Evolutionary conservation across 64 coral and sea anemone species (phyloP).

Genomic region (Cladopsammia gracilis): DNA sequence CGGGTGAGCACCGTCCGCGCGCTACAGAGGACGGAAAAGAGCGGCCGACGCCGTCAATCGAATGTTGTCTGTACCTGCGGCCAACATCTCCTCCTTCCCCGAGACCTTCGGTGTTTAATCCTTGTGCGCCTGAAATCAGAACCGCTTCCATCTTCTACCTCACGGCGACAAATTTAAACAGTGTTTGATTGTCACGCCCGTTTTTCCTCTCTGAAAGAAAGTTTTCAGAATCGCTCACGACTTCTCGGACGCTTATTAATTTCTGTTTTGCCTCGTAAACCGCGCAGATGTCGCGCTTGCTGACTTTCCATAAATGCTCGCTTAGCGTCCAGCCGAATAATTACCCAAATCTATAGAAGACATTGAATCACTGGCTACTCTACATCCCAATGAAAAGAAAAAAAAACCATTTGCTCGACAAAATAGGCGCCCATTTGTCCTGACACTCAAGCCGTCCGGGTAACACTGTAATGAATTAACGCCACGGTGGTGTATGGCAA

Average conservation of each 20-base stretch:
- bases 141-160: constrained; percentile 64
- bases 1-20: constrained; percentile 9
- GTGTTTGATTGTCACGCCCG: neutral
- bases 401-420: constrained; percentile 14
- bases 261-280: constrained; percentile 1
- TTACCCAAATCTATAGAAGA: neutral
- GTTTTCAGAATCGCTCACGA: constrained; percentile 13
- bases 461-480: neutral
- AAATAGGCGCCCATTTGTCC: constrained; percentile 25
- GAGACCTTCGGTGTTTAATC: constrained; percentile 53
- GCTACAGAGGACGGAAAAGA: constrained; percentile 14
- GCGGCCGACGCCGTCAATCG: constrained; percentile 21
- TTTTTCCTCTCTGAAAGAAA: neutral
- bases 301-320: constrained; percentile 16
- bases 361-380: neutral
- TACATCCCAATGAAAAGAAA: neutral
- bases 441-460: neutral
- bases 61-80: constrained; percentile 54
- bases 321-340: neutral
- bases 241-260: neutral
- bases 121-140: constrained; percentile 66
- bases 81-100: constrained; percentile 52
- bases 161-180: neutral
- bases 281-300: neutral
- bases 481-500: neutral